Conservation (phyloP, 1,140 invertebrate species). For the Caenorhabditis brenneri region DNA sequence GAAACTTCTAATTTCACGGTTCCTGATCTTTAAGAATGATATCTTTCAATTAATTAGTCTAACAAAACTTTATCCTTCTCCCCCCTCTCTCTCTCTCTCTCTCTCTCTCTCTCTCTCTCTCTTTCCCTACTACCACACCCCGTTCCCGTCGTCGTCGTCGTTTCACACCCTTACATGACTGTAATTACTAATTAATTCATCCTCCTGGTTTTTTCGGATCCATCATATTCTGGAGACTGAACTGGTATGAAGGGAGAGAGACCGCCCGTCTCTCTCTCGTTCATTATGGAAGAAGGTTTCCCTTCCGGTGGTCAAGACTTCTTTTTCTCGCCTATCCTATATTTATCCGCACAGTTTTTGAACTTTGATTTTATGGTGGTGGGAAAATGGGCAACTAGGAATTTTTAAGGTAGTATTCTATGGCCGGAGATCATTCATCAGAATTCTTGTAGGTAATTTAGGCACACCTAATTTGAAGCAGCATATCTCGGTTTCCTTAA, state of each 20-base stretch:
- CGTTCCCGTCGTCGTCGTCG: neutral
- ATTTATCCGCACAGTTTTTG: too few species aligned
- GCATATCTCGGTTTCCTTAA: neutral
- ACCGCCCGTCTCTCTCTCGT: neutral
- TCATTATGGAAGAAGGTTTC: too few species aligned
- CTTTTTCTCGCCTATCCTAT: too few species aligned
- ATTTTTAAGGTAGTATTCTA: too few species aligned
- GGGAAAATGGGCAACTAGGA: too few species aligned
- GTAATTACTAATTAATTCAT: constrained; percentile 22
- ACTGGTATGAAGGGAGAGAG: neutral
- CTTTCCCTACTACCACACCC: neutral
- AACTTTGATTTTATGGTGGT: too few species aligned
- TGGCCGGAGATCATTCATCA: too few species aligned
- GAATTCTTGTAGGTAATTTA: neutral
- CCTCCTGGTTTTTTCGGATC: neutral
- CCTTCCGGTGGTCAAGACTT: too few species aligned
- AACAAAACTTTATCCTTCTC: neutral
- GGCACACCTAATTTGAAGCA: neutral
- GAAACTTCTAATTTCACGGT: too few species aligned
- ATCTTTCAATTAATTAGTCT: constrained; percentile 4
- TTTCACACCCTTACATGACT: neutral
- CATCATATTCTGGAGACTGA: neutral
- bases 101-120: neutral
- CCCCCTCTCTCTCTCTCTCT: neutral
- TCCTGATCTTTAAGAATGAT: too few species aligned